These are phyloP conservation scores for Bursaphelenchus okinawaensis DNA, from an alignment of 2,888 invertebrate genomes.

Conservation along the genomic window DNA sequence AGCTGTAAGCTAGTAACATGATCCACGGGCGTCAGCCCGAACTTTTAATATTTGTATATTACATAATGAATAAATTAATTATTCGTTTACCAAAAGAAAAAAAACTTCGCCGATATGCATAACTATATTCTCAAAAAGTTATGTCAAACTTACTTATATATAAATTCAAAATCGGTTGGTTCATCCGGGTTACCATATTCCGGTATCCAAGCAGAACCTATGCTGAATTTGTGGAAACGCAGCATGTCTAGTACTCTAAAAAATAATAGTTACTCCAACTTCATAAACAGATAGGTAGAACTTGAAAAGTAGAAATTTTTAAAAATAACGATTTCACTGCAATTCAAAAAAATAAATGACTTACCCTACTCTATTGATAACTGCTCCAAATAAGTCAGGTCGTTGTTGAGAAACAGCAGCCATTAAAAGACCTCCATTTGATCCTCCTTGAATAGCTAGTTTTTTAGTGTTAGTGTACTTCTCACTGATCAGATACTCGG, in stretches of 20 bases:
- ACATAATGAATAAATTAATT: no score
- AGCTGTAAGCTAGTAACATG: no score
- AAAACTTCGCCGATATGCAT: no score
- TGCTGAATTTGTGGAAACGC: conserved; percentile 93
- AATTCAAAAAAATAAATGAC: no score
- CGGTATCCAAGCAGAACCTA: conserved; percentile 86
- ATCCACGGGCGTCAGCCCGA: no score
- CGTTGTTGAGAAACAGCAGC: conserved; percentile 89
- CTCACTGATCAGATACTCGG: conserved; percentile 63
- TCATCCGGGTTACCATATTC: conserved; percentile 90
- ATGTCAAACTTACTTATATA: conserved; percentile 64
- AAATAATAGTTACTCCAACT: conserved; percentile 7
- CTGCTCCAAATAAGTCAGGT: conserved; percentile 87
- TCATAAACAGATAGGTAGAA: no score
- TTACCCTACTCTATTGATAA: conserved; percentile 87
- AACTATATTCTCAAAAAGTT: conserved; percentile 54
- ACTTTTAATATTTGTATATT: no score
- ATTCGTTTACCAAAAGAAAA: no score
- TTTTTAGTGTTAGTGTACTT: conserved; percentile 67
- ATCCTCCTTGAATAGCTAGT: conserved; percentile 82
- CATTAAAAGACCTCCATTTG: conserved; percentile 92
- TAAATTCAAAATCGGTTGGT: conserved; percentile 74
- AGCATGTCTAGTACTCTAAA: conserved; percentile 90
- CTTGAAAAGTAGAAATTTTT: no score
- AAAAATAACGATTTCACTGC: no score